Evolutionary conservation across 2,797 vertebrate species (phyloP).

Genomic region (Ctenopoma multispine): DNA sequence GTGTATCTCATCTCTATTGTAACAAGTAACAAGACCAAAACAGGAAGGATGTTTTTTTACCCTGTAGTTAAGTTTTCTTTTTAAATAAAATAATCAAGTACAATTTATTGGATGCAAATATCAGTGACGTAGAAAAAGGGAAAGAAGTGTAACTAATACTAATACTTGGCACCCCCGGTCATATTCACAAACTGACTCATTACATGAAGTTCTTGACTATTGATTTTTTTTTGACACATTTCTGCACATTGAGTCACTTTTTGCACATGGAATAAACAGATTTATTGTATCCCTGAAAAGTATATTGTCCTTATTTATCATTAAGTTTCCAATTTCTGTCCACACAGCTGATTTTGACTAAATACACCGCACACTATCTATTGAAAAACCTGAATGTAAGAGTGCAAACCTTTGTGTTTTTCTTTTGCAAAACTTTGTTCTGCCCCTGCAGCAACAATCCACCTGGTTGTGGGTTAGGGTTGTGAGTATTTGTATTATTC

Average conservation of each 20-base stretch:
- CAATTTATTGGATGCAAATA: neutral
- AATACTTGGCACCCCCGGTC: neutral
- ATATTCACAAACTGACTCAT: neutral
- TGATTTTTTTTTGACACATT: neutral
- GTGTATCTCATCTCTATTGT: neutral
- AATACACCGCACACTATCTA: neutral
- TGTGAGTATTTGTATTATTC: too few relatives aligned
- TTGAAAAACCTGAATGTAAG: neutral
- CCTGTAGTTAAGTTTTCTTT: neutral
- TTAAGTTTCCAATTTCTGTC: neutral
- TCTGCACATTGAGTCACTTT: too few relatives aligned
- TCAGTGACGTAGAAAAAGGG: neutral
- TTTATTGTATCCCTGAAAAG: neutral
- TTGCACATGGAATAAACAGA: neutral
- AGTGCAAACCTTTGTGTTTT: neutral
- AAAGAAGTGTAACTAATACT: neutral
- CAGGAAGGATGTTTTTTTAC: constrained; percentile 3
- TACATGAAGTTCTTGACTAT: neutral
- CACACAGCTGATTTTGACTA: neutral
- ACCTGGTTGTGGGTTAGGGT: too few relatives aligned
- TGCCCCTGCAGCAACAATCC: too few relatives aligned
- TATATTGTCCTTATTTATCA: neutral
- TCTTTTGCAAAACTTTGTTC: neutral
- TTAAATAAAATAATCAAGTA: neutral
- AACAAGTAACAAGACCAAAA: neutral